A percentile compares a stretch with the other conserved stretches of the same genome.
Evolutionary conservation across 2,797 vertebrate genomes (phyloP).

Genomic region (Heterohyrax brucei): DNA sequence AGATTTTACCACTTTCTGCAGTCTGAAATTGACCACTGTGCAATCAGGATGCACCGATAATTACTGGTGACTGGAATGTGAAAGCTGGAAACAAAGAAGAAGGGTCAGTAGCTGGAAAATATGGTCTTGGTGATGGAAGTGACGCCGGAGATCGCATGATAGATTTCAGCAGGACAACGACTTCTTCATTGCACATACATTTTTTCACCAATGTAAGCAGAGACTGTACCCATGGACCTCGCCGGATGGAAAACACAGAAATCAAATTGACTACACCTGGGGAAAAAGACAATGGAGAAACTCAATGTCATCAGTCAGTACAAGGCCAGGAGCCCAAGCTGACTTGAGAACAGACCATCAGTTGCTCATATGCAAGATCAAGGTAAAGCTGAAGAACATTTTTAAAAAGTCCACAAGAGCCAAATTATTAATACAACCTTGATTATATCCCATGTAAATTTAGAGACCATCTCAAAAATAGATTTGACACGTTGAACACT

Average conservation of each 20-base stretch:
- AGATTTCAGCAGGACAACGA: neutral
- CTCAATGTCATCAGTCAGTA: neutral
- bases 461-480: neutral
- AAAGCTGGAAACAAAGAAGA: neutral
- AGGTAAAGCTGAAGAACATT: neutral
- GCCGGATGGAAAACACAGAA: neutral
- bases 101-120: too few species aligned
- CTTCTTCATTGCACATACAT: neutral
- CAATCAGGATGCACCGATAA: too few species aligned
- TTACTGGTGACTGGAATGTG: neutral
- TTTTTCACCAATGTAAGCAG: neutral
- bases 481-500: neutral
- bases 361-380: neutral
- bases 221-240: neutral
- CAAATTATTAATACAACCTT: neutral
- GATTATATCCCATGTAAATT: neutral
- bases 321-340: neutral
- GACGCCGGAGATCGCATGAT: neutral
- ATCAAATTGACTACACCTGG: neutral
- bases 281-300: neutral
- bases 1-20: too few species aligned
- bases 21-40: too few species aligned
- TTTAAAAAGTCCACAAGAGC: neutral
- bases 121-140: too few species aligned
- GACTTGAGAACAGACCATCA: neutral